These are phyloP conservation scores for Eristalinus aeneus DNA, from an alignment of 2,888 invertebrate species.

Conservation along the genomic window DNA sequence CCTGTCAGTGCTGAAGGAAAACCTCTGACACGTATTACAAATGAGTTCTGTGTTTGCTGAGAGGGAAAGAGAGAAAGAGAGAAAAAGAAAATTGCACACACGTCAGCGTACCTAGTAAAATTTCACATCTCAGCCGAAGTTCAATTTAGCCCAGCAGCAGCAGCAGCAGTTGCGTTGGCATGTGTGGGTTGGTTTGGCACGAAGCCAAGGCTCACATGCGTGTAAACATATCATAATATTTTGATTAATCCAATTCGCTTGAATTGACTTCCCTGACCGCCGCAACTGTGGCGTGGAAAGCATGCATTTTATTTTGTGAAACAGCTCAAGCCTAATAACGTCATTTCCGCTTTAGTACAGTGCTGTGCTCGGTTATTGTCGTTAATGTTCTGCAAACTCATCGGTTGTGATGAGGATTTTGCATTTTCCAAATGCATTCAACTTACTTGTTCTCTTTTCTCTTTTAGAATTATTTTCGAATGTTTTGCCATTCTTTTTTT, in stretches of 20 bases:
- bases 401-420: constrained; percentile 54
- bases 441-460: neutral
- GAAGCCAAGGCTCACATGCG: constrained; percentile 37
- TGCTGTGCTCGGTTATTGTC: constrained; percentile 28
- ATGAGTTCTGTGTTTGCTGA: neutral
- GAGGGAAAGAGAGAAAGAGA: neutral
- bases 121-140: neutral
- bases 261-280: constrained; percentile 31
- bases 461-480: neutral
- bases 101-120: neutral
- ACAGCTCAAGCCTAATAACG: constrained; percentile 1
- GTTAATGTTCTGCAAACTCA: constrained; percentile 25
- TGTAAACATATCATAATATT: constrained; percentile 49
- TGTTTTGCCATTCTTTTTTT: neutral
- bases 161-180: constrained; percentile 5
- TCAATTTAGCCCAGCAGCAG: too few species aligned
- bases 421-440: constrained; percentile 60
- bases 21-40: neutral
- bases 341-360: constrained; percentile 44
- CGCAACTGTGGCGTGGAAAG: constrained; percentile 30
- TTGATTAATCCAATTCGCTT: constrained; percentile 60
- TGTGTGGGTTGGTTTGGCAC: constrained; percentile 35
- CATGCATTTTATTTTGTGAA: constrained; percentile 25
- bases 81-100: constrained; percentile 50
- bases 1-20: neutral